These are phyloP conservation scores for Stenoptilia bipunctidactyla DNA, from an alignment of 2,888 invertebrate species.

Conservation along the genomic window DNA sequence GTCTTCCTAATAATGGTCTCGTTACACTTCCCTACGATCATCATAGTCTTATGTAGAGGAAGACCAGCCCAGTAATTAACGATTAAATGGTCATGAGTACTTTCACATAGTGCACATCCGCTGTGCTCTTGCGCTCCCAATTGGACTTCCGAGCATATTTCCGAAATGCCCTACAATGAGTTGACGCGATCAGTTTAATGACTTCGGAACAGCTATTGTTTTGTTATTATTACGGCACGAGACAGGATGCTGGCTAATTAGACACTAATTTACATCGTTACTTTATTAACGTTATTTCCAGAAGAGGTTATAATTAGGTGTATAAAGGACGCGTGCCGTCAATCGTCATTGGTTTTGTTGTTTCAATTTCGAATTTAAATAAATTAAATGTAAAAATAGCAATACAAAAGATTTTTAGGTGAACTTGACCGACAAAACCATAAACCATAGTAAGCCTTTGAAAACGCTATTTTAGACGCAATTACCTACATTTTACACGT, in stretches of 20 bases:
- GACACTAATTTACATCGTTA: conserved; percentile 47
- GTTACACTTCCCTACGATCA: too few relatives aligned
- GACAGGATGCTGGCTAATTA: conserved; percentile 67
- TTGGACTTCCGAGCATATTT: conserved; percentile 67
- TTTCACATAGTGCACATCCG: conserved; percentile 62
- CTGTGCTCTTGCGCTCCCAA: conserved; percentile 54
- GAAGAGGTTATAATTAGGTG: not conserved
- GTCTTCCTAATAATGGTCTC: too few relatives aligned
- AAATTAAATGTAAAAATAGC: too few relatives aligned
- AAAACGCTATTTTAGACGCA: too few relatives aligned
- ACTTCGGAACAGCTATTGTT: conserved; percentile 57
- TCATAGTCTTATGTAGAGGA: not conserved
- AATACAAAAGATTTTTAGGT: too few relatives aligned
- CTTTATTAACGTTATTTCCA: conserved; percentile 30
- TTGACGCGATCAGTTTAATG: conserved; percentile 43
- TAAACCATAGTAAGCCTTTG: too few relatives aligned
- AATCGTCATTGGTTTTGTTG: not conserved
- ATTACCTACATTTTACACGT: too few relatives aligned
- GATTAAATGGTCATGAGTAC: conserved; percentile 44
- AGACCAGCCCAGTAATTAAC: conserved; percentile 30
- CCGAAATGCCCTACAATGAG: conserved; percentile 47
- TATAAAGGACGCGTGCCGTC: not conserved
- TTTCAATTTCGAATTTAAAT: too few relatives aligned
- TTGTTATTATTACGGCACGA: conserved; percentile 63
- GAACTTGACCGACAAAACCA: too few relatives aligned